Percentiles rank a stretch among this genome's conserved stretches.
phyloP scores from a whole-genome alignment of 2,888 invertebrate genomes.

The Philereme vetulata region DNA sequence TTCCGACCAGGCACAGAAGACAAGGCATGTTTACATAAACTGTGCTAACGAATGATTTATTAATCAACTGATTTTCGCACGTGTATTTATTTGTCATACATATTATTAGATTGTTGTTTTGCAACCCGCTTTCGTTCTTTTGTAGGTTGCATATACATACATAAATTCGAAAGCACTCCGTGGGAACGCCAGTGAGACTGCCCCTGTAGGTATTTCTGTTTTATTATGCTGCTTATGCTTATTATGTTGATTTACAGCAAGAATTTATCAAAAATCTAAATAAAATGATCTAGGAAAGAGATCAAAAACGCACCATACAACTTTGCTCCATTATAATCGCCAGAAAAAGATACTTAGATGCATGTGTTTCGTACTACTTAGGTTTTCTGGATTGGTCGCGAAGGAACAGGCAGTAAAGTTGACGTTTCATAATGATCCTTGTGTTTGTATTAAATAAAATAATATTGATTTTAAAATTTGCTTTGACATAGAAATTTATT shows the following conservation, averaged over 20 bases:
- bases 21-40: constrained; percentile 31
- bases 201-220: constrained; percentile 88
- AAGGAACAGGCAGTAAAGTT: too few species aligned
- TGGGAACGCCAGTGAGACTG: constrained; percentile 83
- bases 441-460: too few species aligned
- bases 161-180: constrained; percentile 74
- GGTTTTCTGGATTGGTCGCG: too few species aligned
- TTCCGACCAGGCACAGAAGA: constrained; percentile 27
- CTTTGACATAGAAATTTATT: too few species aligned
- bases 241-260: constrained; percentile 24
- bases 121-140: constrained; percentile 84
- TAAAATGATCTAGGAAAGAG: neutral
- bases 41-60: constrained; percentile 51
- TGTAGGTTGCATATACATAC: constrained; percentile 86
- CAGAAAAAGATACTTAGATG: too few species aligned
- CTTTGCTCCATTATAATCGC: too few species aligned
- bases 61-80: constrained; percentile 33
- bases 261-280: constrained; percentile 8
- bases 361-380: too few species aligned
- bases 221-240: constrained; percentile 41
- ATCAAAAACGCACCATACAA: too few species aligned
- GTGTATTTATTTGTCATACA: constrained; percentile 43
- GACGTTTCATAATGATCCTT: too few species aligned
- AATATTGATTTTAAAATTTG: too few species aligned
- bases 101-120: constrained; percentile 66